Percentiles rank a stretch among this genome's conserved stretches.
Evolutionary conservation across 2,888 invertebrate species (phyloP).

Genomic region (Microplitis manilae): DNA sequence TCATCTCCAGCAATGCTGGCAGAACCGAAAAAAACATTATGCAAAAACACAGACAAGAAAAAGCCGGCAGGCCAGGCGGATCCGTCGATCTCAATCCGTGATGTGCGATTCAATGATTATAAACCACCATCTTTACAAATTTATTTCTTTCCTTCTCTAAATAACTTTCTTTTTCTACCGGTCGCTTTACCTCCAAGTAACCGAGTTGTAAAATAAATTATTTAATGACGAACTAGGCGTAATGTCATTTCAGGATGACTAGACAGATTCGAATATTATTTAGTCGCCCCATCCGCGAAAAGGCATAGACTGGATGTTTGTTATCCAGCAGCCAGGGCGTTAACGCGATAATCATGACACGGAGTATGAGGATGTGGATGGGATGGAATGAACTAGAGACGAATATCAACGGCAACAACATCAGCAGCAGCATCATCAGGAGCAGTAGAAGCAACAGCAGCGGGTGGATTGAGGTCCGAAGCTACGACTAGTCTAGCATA

Average conservation of each 20-base stretch:
- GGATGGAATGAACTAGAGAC: constrained; percentile 31
- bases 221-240: neutral
- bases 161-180: neutral
- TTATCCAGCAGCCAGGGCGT: constrained; percentile 24
- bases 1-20: neutral
- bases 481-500: neutral
- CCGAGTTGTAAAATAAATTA: neutral
- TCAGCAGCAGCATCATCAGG: neutral
- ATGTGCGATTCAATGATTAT: constrained; percentile 42
- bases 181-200: neutral
- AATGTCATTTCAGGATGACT: neutral
- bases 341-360: constrained; percentile 46
- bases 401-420: constrained; percentile 23
- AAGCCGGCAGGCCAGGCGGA: constrained; percentile 38
- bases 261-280: neutral
- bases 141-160: constrained; percentile 10
- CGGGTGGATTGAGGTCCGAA: constrained; percentile 6
- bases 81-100: constrained; percentile 41
- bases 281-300: constrained; percentile 3
- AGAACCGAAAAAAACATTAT: constrained; percentile 25
- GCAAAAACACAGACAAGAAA: constrained; percentile 26
- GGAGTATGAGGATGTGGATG: constrained; percentile 41
- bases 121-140: constrained; percentile 23
- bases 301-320: constrained; percentile 7
- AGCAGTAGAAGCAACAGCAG: neutral